Base-by-base conservation (phyloP, 2,888 invertebrate genomes). In the Thereva unica region DNA sequence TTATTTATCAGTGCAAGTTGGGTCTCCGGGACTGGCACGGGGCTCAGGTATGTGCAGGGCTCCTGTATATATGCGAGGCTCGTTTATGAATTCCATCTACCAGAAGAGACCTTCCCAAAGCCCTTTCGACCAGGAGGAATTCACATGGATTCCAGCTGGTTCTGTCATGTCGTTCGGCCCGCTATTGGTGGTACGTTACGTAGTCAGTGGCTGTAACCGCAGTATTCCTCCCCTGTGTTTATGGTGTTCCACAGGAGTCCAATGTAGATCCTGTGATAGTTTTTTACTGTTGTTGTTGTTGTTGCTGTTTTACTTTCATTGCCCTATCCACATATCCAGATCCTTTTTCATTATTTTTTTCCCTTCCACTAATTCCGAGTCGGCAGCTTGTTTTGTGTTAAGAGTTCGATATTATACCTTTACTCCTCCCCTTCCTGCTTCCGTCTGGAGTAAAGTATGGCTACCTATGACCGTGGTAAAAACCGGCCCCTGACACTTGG, bases 1-100 rank as follows among this genome's bases (percentile, higher is more conserved):
- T 61, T 61, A 61, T 61, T 61, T 61, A 61, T 61, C 49, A 61
- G 61, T 49, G 40, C 45, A 40, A 34, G 35, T 38, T 50, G 35
- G 34, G 23, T 57, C 44, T 40, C 56, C 47, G 49, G 49, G 12
- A 23, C 23, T 23, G 23, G 23, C 23, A 23, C 23, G 23, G 23
- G 35, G 12, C 50, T 10, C 61, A n/a, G 61, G 50, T 23, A 50
- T 50, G 61, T 38, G 40, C 35, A 50, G 8, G 41, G 61, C 50
- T 34, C 41, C 23, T 42, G 61, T 42, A 61, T 42, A 61, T 61
- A 50, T 41, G 50, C 23, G 23, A 50, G 49, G 42, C 41, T 50
- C 41, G 61, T 50, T 50, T 23, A 38, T 50, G 37, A 42, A 61
- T 61, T 61, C 61, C 41, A 34, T 38, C 50, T 34, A 23, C 23